phyloP scores from a whole-genome alignment of 2,797 vertebrate species.

The Microhierax caerulescens region DNA sequence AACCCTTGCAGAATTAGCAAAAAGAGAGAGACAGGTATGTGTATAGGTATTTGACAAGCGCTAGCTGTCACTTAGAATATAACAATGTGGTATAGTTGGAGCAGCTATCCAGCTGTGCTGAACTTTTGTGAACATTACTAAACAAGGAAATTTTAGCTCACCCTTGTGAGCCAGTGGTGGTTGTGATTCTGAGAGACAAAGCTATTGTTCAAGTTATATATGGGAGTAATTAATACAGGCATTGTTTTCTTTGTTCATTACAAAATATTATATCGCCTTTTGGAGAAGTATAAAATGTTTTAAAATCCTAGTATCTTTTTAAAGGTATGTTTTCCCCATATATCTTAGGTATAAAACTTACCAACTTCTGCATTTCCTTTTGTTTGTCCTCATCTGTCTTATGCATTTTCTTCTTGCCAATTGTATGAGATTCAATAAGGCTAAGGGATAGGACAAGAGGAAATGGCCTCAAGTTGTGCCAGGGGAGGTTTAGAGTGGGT shows the following conservation, averaged over 20 bases:
- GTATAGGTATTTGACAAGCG: not conserved
- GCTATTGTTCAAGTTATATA: not conserved
- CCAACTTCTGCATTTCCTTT: not conserved
- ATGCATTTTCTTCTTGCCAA: not conserved
- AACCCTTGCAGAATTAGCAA: constrained; percentile 80
- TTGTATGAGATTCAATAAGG: too few relatives aligned
- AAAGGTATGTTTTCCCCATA: not conserved
- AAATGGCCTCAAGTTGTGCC: too few relatives aligned
- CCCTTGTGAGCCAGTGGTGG: not conserved
- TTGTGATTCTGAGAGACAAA: not conserved
- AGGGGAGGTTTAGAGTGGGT: too few relatives aligned
- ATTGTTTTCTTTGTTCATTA: not conserved
- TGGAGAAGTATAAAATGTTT: not conserved
- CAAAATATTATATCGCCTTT: not conserved
- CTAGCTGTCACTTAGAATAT: not conserved
- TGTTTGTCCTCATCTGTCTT: not conserved
- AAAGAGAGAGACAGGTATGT: constrained; percentile 85
- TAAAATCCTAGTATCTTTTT: not conserved
- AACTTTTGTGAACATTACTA: not conserved
- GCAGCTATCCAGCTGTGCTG: not conserved
- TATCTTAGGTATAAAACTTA: not conserved
- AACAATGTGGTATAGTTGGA: not conserved
- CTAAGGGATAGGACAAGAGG: too few relatives aligned
- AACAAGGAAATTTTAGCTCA: not conserved
- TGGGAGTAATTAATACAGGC: not conserved